phyloP scores from a whole-genome alignment of 2,888 invertebrate species.

The Autographa pulchrina region DNA sequence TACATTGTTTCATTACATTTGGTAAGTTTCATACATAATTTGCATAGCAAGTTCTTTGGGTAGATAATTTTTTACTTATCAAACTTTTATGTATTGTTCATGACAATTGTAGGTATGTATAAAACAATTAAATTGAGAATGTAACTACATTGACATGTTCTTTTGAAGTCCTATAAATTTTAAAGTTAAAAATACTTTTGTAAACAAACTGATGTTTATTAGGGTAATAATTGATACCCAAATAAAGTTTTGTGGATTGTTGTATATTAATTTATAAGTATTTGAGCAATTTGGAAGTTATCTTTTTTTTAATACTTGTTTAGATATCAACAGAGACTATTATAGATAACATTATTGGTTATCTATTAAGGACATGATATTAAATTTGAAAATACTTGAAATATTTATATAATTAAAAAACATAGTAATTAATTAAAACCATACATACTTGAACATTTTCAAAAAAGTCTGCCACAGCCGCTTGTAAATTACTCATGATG shows the following conservation, averaged over 20 bases:
- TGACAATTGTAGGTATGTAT: no score
- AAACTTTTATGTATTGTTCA: no score
- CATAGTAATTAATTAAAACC: not conserved
- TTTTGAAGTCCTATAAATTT: no score
- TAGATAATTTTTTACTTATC: not conserved
- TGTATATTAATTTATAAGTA: no score
- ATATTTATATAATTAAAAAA: not conserved
- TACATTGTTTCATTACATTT: not conserved
- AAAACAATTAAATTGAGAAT: no score
- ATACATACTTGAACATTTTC: constrained; percentile 74
- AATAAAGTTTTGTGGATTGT: not conserved
- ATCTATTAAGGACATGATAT: not conserved
- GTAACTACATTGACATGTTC: no score
- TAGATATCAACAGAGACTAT: not conserved
- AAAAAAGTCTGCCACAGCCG: constrained; percentile 69
- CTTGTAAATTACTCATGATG: constrained; percentile 75
- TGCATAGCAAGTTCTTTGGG: not conserved
- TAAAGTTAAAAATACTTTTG: no score
- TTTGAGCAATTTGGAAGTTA: not conserved
- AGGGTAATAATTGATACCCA: no score
- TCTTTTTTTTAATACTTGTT: not conserved
- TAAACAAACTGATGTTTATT: no score
- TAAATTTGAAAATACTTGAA: not conserved
- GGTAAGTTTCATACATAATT: not conserved
- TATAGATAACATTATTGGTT: not conserved